These are phyloP conservation scores for Thumatha senex DNA, from an alignment of 2,888 invertebrate genomes.

Conservation along the genomic window DNA sequence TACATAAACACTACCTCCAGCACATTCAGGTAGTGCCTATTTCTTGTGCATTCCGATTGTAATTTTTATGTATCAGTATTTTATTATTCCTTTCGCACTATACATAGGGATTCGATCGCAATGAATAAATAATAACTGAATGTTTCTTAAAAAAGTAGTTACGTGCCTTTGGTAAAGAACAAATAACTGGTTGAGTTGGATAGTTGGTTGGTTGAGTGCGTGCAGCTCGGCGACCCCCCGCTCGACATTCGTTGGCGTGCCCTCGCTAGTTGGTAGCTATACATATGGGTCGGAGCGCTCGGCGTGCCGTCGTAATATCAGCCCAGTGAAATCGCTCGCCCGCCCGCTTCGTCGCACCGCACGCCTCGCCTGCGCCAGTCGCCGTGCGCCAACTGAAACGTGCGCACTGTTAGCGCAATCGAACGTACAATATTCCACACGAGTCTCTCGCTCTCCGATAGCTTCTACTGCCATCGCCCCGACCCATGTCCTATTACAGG, in stretches of 20 bases:
- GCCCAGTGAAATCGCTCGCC: constrained; percentile 83
- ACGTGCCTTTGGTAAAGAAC: constrained; percentile 47
- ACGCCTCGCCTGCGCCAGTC: constrained; percentile 82
- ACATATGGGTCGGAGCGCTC: constrained; percentile 75
- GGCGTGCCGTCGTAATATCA: constrained; percentile 81
- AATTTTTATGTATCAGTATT: constrained; percentile 18
- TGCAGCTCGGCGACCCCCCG: constrained; percentile 72
- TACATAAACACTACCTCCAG: too few species aligned
- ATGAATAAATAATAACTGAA: constrained; percentile 35
- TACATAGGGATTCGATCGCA: constrained; percentile 28
- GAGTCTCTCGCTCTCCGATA: constrained; percentile 62
- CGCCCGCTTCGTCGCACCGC: constrained; percentile 78
- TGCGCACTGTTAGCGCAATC: constrained; percentile 81
- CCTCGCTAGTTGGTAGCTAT: constrained; percentile 72
- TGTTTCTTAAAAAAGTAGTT: constrained; percentile 36
- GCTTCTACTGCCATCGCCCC: constrained; percentile 52
- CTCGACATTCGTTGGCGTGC: constrained; percentile 66
- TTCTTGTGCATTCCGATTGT: constrained; percentile 5
- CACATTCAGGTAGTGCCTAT: too few species aligned
- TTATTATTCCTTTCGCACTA: constrained; percentile 31
- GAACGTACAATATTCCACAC: constrained; percentile 70
- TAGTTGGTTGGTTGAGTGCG: constrained; percentile 66
- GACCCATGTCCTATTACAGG: constrained; percentile 52
- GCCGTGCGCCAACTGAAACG: constrained; percentile 83
- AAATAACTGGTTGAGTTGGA: constrained; percentile 67